Conservation (phyloP, 2,113 vertebrate species). For the Herpetotheres cachinnans region DNA sequence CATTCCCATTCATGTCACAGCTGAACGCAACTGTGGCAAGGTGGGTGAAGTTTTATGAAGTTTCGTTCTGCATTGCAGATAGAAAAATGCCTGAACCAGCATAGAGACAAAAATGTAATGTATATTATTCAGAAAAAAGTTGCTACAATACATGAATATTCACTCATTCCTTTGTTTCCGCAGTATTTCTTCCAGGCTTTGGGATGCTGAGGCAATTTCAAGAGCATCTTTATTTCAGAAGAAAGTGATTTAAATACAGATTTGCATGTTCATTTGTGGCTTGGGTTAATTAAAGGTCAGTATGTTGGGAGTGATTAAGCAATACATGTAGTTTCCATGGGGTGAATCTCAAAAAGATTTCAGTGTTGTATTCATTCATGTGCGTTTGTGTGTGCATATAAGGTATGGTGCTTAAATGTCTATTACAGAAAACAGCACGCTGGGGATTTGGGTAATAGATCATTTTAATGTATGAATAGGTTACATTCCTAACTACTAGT, state of each 20-base stretch:
- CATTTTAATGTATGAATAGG: slow-evolving; percentile 55
- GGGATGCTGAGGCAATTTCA: neutral
- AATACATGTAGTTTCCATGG: neutral
- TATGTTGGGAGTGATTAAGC: neutral
- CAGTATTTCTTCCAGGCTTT: neutral
- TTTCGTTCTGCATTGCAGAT: neutral
- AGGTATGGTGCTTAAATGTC: slow-evolving; percentile 45
- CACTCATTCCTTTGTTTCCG: neutral
- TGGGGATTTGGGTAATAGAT: slow-evolving; percentile 45
- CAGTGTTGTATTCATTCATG: neutral
- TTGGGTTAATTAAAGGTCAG: neutral
- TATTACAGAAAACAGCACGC: slow-evolving; percentile 56
- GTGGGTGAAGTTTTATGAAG: neutral
- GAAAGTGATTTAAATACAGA: neutral
- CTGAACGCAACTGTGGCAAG: neutral
- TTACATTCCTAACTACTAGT: slow-evolving; percentile 36
- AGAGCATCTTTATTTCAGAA: neutral
- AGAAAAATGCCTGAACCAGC: neutral
- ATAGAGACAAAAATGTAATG: neutral
- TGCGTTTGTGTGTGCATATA: neutral
- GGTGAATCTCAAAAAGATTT: neutral
- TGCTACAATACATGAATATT: neutral
- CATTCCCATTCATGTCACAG: neutral
- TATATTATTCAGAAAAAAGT: neutral
- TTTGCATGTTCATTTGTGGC: neutral